These are phyloP conservation scores for Craseonycteris thonglongyai DNA, from an alignment of 2,113 vertebrate genomes.

Conservation along the genomic window DNA sequence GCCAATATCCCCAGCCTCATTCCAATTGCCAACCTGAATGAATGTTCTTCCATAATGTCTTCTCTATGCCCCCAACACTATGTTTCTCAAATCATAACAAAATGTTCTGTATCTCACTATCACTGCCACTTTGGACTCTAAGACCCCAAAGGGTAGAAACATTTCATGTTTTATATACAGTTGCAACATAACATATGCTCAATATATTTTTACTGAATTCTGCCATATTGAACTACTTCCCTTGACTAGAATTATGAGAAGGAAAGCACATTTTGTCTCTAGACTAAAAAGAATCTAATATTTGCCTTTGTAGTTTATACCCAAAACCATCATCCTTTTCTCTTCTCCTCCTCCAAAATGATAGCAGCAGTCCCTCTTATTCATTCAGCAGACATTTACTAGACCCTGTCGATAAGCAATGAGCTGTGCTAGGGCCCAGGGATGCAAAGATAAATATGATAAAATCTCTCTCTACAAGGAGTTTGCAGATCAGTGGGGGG, in stretches of 20 bases:
- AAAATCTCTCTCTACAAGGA: background rate
- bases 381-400: conserved; percentile 26
- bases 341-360: background rate
- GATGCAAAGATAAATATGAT: conserved; percentile 18
- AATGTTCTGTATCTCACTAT: background rate
- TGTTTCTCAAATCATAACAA: background rate
- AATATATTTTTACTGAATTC: conserved; percentile 31
- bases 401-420: background rate
- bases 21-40: background rate
- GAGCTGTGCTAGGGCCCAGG: background rate
- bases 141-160: background rate
- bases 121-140: background rate
- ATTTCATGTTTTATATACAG: background rate
- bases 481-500: background rate
- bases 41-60: background rate
- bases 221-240: background rate
- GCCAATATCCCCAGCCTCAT: background rate
- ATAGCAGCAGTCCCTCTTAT: background rate
- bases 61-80: background rate
- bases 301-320: background rate
- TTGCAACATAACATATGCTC: background rate
- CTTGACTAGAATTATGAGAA: background rate
- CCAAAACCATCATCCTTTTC: background rate
- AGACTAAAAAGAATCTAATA: background rate
- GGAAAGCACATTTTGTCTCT: conserved; percentile 34